Conservation (phyloP, 2,888 invertebrate species). For the Cataglyphis cursor region DNA sequence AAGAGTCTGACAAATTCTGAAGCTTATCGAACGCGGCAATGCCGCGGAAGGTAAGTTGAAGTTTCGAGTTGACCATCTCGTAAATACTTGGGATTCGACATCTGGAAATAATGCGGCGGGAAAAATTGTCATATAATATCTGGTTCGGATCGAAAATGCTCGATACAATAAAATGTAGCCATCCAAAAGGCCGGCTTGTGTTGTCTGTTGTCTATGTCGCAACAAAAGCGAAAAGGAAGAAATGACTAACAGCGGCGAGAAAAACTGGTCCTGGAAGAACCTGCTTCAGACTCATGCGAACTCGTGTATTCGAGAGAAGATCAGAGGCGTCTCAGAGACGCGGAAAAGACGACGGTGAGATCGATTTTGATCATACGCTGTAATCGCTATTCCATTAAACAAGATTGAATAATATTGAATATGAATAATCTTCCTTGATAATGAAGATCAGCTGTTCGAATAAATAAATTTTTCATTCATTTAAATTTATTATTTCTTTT, state of each 20-base stretch:
- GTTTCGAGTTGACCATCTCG: background rate
- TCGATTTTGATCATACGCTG: background rate
- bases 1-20: constrained; percentile 8
- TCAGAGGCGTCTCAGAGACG: constrained; percentile 19
- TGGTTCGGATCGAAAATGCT: constrained; percentile 71
- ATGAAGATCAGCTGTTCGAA: background rate
- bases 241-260: constrained; percentile 39
- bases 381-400: background rate
- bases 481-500: background rate
- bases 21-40: background rate
- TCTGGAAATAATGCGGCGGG: background rate
- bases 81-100: constrained; percentile 30
- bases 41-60: background rate
- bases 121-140: background rate
- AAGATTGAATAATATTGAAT: background rate
- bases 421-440: background rate
- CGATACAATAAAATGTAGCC: constrained; percentile 73
- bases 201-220: constrained; percentile 66
- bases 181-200: constrained; percentile 61
- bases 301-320: background rate
- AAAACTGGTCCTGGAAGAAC: constrained; percentile 54
- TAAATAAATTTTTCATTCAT: background rate
- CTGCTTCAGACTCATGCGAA: constrained; percentile 26
- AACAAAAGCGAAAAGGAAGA: constrained; percentile 56
- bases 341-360: background rate